Conservation (phyloP, 2,113 vertebrate genomes). For the Catharus bicknelli region DNA sequence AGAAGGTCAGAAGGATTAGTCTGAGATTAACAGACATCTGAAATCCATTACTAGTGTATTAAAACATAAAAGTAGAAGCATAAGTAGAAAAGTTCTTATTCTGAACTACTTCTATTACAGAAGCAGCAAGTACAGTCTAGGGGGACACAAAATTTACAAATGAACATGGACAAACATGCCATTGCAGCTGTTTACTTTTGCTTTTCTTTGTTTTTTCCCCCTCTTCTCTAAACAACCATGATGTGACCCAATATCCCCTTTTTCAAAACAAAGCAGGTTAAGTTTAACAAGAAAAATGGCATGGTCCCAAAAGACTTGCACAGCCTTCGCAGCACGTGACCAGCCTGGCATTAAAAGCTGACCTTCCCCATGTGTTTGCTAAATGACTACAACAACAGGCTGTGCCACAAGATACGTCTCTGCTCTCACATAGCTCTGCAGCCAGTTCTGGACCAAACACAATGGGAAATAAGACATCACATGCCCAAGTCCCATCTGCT, state of each 20-base stretch:
- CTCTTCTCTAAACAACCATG: neutral
- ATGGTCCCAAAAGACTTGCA: neutral
- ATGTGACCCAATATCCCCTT: neutral
- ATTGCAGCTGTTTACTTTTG: neutral
- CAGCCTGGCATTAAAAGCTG: neutral
- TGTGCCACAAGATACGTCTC: neutral
- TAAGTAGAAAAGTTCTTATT: neutral
- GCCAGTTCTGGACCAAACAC: neutral
- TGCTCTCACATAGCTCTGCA: neutral
- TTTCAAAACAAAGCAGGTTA: neutral
- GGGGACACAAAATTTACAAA: neutral
- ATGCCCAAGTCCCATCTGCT: neutral
- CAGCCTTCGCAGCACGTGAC: fast-evolving
- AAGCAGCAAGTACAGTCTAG: neutral
- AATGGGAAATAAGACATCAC: neutral
- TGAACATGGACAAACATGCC: neutral
- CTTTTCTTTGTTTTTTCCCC: neutral
- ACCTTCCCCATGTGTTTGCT: neutral
- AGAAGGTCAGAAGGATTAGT: neutral
- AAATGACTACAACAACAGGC: neutral
- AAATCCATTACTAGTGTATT: slow-evolving; percentile 1
- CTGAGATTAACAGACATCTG: neutral
- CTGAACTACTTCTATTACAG: neutral
- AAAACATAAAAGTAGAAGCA: neutral
- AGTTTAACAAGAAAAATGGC: neutral